Evolutionary conservation across 30 jellyfish, hydroid and myxozoan species (phyloP).

Genomic region (Aurelia coerulea): DNA sequence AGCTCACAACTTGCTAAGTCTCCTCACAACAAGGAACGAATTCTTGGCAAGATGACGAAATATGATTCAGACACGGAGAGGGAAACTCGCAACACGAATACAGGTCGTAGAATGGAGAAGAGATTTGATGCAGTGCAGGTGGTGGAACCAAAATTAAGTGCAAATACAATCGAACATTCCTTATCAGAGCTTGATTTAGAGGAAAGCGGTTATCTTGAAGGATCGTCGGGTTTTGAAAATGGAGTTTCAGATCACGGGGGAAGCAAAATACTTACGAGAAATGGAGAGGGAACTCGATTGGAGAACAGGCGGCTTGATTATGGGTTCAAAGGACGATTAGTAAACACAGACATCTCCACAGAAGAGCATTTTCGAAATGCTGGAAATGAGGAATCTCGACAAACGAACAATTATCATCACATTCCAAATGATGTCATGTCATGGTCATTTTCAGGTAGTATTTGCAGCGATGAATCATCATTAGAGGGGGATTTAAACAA

Average conservation of each 20-base stretch:
- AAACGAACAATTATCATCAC: background rate
- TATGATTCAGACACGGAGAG: no score
- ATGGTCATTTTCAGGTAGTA: constrained; percentile 39
- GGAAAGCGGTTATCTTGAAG: constrained; percentile 64
- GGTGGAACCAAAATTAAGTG: no score
- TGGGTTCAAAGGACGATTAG: constrained; percentile 1
- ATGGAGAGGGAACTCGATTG: background rate
- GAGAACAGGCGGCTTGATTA: background rate
- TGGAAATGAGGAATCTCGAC: background rate
- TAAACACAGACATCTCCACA: background rate
- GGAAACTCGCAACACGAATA: no score
- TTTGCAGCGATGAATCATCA: constrained; percentile 69
- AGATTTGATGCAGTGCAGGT: no score
- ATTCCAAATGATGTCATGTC: constrained; percentile 15
- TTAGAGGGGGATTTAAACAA: constrained; percentile 44
- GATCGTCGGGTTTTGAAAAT: background rate
- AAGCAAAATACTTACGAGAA: background rate
- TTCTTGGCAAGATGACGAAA: no score
- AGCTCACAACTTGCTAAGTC: no score
- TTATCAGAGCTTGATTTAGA: constrained; percentile 52
- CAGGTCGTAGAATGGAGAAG: no score
- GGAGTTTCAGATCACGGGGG: background rate
- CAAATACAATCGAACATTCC: no score
- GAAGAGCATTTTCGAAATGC: background rate
- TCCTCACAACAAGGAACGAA: no score